Evolutionary conservation across 2,797 vertebrate genomes (phyloP).

Genomic region (Sebastes melanostomus): DNA sequence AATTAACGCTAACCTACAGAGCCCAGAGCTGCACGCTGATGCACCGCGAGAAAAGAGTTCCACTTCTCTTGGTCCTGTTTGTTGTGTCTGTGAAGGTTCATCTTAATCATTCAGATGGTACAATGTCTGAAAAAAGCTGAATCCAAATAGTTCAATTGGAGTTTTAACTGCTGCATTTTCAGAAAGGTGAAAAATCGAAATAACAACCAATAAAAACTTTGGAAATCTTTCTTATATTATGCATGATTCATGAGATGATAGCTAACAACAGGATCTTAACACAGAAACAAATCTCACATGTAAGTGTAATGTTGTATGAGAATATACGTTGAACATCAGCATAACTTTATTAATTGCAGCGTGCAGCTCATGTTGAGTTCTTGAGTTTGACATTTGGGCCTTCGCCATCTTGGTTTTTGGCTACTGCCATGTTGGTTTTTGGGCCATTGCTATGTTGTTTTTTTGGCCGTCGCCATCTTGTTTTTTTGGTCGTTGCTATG

Average conservation of each 20-base stretch:
- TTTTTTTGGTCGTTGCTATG: no score
- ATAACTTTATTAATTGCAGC: not conserved
- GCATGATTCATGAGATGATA: not conserved
- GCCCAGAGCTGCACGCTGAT: not conserved
- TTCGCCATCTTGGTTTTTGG: rapidly evolving
- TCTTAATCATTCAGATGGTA: not conserved
- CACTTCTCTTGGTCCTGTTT: not conserved
- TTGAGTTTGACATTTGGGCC: not conserved
- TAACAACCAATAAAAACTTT: not conserved
- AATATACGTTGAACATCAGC: no score
- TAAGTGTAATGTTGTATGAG: no score
- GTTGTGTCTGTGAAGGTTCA: not conserved
- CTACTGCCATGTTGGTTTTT: rapidly evolving
- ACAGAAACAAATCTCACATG: no score
- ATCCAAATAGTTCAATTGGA: not conserved
- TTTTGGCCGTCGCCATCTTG: no score
- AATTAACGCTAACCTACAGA: not conserved
- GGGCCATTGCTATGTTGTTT: no score
- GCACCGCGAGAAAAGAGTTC: not conserved
- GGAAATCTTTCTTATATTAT: not conserved
- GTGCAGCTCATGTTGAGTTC: not conserved
- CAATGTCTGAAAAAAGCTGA: not conserved
- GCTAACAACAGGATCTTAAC: no score
- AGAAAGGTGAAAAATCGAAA: not conserved
- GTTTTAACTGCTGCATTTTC: not conserved